Conservation (phyloP, 2,888 invertebrate species). For the Trilocha varians region DNA sequence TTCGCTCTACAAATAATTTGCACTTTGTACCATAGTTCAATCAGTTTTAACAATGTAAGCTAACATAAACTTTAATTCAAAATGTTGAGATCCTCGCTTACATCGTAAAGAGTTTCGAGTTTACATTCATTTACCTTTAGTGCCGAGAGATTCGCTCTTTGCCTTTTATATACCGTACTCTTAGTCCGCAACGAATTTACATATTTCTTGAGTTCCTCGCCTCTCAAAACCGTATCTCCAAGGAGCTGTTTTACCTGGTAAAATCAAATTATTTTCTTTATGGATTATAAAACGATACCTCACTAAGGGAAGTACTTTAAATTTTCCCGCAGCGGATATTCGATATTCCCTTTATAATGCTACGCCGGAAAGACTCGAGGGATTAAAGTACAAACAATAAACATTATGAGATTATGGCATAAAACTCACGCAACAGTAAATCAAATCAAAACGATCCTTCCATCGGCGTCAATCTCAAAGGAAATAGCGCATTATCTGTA, state of each 20-base stretch:
- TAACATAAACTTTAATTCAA: conserved; percentile 9
- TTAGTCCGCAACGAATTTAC: conserved; percentile 86
- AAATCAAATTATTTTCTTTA: conserved; percentile 8
- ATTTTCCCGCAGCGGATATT: background rate
- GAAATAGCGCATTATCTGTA: conserved; percentile 34
- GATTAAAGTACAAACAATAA: background rate
- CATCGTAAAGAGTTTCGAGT: background rate
- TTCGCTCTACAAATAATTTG: conserved; percentile 76
- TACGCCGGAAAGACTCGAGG: background rate
- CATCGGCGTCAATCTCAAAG: conserved; percentile 21
- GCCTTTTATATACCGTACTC: conserved; percentile 86
- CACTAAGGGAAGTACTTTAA: background rate
- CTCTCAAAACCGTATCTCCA: conserved; percentile 81
- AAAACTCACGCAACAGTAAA: background rate
- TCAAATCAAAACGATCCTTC: background rate
- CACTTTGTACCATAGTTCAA: no score
- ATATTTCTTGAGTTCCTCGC: conserved; percentile 89
- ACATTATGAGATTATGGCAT: background rate
- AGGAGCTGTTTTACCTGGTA: conserved; percentile 59
- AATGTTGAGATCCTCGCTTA: conserved; percentile 3
- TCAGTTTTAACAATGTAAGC: no score
- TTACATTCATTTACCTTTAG: conserved; percentile 64
- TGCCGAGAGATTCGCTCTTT: conserved; percentile 82
- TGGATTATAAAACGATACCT: background rate
- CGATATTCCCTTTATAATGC: background rate